phyloP scores from a whole-genome alignment of 2,888 invertebrate species.

The Callimorpha dominula region DNA sequence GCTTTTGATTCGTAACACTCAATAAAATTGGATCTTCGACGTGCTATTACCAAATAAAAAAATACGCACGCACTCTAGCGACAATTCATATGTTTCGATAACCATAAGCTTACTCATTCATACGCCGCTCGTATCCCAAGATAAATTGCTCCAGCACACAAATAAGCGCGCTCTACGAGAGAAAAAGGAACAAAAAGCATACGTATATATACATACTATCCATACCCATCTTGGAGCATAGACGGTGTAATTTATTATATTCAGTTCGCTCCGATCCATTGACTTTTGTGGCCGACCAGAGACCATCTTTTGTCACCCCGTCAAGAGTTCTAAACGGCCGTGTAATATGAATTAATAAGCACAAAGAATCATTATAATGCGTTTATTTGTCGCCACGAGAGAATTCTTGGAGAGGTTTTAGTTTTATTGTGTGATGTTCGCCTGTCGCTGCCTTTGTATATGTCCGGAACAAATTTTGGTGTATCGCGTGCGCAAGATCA shows the following conservation, averaged over 20 bases:
- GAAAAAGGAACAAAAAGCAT: conserved; percentile 73
- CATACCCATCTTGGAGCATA: conserved; percentile 73
- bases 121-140: conserved; percentile 78
- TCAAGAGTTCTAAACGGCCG: conserved; percentile 82
- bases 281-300: conserved; percentile 80
- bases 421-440: conserved; percentile 67
- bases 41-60: conserved; percentile 45
- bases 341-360: conserved; percentile 87
- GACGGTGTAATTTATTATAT: conserved; percentile 84
- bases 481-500: conserved; percentile 77
- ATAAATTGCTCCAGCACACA: conserved; percentile 82
- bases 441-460: conserved; percentile 62
- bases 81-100: conserved; percentile 70
- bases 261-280: conserved; percentile 81
- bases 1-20: conserved; percentile 27
- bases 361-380: conserved; percentile 82
- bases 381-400: conserved; percentile 80
- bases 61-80: conserved; percentile 52
- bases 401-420: conserved; percentile 58
- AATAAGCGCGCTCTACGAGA: conserved; percentile 76
- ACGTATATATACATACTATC: conserved; percentile 61
- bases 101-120: conserved; percentile 81
- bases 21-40: conserved; percentile 40
- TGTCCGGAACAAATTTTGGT: conserved; percentile 79
- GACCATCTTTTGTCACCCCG: conserved; percentile 80